These are phyloP conservation scores for Malacoctenus gilli DNA, from an alignment of 2,797 vertebrate genomes.

Conservation along the genomic window DNA sequence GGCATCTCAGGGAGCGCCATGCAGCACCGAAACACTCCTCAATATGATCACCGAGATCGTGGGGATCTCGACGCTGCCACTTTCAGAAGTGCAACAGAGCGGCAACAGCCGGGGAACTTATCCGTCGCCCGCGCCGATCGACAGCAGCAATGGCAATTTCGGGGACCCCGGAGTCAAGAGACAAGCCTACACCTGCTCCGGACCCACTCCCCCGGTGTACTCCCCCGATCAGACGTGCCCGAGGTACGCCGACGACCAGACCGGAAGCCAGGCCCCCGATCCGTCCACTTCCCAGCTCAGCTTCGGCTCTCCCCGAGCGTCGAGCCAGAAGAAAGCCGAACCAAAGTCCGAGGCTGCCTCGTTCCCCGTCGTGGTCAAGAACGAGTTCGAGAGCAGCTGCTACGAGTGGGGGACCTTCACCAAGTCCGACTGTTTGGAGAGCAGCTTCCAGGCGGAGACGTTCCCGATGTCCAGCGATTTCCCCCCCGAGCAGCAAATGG, in stretches of 20 bases:
- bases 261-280: conserved; percentile 73
- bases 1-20: conserved; percentile 90
- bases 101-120: conserved; percentile 79
- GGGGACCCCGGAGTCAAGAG: conserved; percentile 76
- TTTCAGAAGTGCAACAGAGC: conserved; percentile 84
- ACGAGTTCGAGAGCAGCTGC: conserved; percentile 88
- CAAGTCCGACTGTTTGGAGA: conserved; percentile 83
- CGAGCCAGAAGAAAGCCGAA: conserved; percentile 69
- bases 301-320: conserved; percentile 67
- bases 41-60: conserved; percentile 98
- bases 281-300: conserved; percentile 77
- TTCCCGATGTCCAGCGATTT: conserved; percentile 83
- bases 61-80: conserved; percentile 90
- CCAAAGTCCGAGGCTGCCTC: conserved; percentile 82
- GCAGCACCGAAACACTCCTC: conserved; percentile 95
- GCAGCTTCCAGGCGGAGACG: conserved; percentile 84
- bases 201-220: conserved; percentile 73
- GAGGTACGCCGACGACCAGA: conserved; percentile 79
- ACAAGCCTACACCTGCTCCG: conserved; percentile 82
- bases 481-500: conserved; percentile 83
- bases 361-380: conserved; percentile 87
- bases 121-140: conserved; percentile 70
- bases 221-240: conserved; percentile 81
- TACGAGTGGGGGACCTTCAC: conserved; percentile 89
- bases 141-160: conserved; percentile 70